Evolutionary conservation across 2,888 invertebrate species (phyloP).

Genomic region (Eucera pruinosa): DNA sequence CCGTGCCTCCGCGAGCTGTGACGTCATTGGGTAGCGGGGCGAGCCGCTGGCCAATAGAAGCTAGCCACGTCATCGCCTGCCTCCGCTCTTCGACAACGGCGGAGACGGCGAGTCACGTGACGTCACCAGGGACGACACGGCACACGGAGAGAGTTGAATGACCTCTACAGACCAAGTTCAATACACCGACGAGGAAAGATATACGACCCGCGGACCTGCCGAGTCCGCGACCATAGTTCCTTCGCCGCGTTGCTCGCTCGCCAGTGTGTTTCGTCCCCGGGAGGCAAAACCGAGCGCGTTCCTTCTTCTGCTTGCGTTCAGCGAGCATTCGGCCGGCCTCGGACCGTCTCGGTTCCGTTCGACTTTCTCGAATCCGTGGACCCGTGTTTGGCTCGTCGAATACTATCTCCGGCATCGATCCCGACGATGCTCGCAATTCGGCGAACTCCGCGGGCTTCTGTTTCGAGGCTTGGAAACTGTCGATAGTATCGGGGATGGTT

Average conservation of each 20-base stretch:
- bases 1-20: slow-evolving; percentile 63
- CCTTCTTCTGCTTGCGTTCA: slow-evolving; percentile 38
- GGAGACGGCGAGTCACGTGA: slow-evolving; percentile 74
- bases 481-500: too few species aligned
- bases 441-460: slow-evolving; percentile 1
- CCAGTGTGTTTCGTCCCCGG: slow-evolving; percentile 26
- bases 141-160: slow-evolving; percentile 78
- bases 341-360: slow-evolving; percentile 23
- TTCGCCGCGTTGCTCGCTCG: slow-evolving; percentile 55
- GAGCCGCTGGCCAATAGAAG: slow-evolving; percentile 62
- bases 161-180: slow-evolving; percentile 82
- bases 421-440: slow-evolving; percentile 8
- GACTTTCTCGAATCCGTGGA: slow-evolving; percentile 27
- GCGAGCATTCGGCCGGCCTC: slow-evolving; percentile 36
- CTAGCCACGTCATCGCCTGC: slow-evolving; percentile 75
- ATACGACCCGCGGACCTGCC: slow-evolving; percentile 50
- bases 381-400: slow-evolving; percentile 27
- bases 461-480: too few species aligned
- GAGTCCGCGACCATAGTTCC: slow-evolving; percentile 62
- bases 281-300: slow-evolving; percentile 22
- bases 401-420: slow-evolving; percentile 31
- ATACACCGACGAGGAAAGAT: slow-evolving; percentile 76
- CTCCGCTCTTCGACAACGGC: slow-evolving; percentile 64
- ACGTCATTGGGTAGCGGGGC: slow-evolving; percentile 74
- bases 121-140: slow-evolving; percentile 72